Evolutionary conservation across 2,113 vertebrate species (phyloP), one percentile per base, ranked within the genome.

Genomic region (Leptodactylus fuscus): DNA sequence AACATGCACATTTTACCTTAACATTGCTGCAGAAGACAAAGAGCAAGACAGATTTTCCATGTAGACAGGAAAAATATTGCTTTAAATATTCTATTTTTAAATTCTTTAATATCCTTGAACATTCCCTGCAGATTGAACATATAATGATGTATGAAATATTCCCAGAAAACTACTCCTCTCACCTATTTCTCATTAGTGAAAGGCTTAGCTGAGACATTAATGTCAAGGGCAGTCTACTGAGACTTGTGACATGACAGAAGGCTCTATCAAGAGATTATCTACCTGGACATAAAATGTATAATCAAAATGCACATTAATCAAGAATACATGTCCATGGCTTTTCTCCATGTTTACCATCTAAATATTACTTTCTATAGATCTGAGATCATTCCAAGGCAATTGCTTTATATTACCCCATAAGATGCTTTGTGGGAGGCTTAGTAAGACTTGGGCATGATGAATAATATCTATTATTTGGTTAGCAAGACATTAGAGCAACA

Each of bases 121-220:
- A 85, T 79, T 80, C 75, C 60, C 75, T 51, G 49, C 83, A 79
- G 62, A 75, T 80, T 80, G 67, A 85, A 55, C 75, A 80, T 79
- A 71, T 80, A 85, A 85, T 85, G 83, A 85, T 79, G 65, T 85
- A 85, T 85, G 83, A 79, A 79, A 85, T 71, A 80, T 85, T 85
- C 83, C 83, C 74, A 78, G 60, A 85, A 85, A 85, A 78, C 46
- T 79, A 79, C 83, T 85, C 75, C 74, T 55, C 65, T 70, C 62
- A 85, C 76, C 75, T 55, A 85, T 85, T 85, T 85, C 83, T 85
- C 83, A 85, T 85, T 85, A 85, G 83, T 24, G 62, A 71, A 80
- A 85, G 78, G 75, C 83, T 79, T 85, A 85, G 76, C 75, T 38
- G 32, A 85, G 83, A 85, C 75, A 85, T 85, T 85, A 79, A 85